Evolutionary conservation across 2,797 vertebrate genomes (phyloP), one percentile per base, ranked within the genome.

Genomic region (Pangasius macronema): DNA sequence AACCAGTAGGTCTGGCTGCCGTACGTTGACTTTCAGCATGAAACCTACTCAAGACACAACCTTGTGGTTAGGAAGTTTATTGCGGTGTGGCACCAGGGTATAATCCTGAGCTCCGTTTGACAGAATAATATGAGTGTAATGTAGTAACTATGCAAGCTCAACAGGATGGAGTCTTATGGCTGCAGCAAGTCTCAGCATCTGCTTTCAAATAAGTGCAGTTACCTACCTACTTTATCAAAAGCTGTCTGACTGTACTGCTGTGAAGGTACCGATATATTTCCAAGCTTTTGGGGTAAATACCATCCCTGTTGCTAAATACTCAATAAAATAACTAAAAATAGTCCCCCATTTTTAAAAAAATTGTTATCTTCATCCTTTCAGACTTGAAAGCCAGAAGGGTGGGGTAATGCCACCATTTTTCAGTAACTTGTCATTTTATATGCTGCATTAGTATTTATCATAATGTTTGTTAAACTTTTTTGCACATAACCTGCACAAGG

Each of bases 361-460:
- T 39, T 5, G 39, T 39, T 68, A 67, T 30, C 59, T 18, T 20
- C 27, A 30, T 30, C 27, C 7, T 18, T 3, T n/a, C 9, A 53
- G 10, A 53, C 18, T 22, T 33, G 53, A 33, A 51, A 83, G 2
- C 53, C 1, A 68, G 2, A 83, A 49, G 5, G 46, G 9, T 13
- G 27, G 16, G 16, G 5, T 55, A 70, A 36, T 53, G 36, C 13
- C 24, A 82, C 5, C 5, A 11, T 83, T 67, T 67, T 51, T 49
- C 8, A 67, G 39, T 3, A 82, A 61, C 51, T 82, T 82, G 59
- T 63, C 81, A 51, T 83, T 67, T 83, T 53, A 53, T 8, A 24
- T 55, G 49, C 22, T 16, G 67, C 51, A 73, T 84, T 84, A 39
- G 11, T 46, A 73, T 84, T 84, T 59, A 57, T 83, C 65, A 36